Conservation (phyloP, 2,113 vertebrate genomes). For the Oxygymnocypris stewartii region DNA sequence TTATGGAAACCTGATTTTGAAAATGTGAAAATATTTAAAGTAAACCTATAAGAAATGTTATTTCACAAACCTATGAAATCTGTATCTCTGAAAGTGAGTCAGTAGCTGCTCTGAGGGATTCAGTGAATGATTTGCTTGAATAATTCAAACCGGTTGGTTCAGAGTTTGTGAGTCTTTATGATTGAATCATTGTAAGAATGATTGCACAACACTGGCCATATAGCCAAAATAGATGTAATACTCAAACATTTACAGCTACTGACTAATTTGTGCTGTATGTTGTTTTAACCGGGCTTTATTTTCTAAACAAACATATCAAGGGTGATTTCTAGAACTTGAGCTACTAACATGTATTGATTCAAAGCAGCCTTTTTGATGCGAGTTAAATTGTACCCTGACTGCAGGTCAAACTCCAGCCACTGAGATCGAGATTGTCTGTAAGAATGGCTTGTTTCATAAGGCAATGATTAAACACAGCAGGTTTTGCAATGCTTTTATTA, state of each 20-base stretch:
- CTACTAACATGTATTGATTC: neutral
- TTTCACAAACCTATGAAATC: neutral
- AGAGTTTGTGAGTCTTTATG: neutral
- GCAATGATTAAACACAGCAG: conserved; percentile 24
- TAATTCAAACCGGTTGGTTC: neutral
- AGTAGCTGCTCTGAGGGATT: neutral
- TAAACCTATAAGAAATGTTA: neutral
- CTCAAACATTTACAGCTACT: neutral
- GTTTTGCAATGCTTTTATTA: conserved; percentile 39
- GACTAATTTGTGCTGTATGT: neutral
- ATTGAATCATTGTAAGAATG: neutral
- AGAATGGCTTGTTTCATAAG: neutral
- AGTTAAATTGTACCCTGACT: conserved; percentile 8
- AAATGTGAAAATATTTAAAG: neutral
- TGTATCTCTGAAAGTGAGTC: neutral
- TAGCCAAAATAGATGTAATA: neutral
- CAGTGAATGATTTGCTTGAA: neutral
- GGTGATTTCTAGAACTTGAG: neutral
- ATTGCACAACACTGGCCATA: neutral
- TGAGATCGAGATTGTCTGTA: neutral
- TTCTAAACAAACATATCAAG: neutral
- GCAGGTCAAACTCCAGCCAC: conserved; percentile 31
- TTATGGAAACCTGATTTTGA: too few species aligned
- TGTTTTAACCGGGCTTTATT: neutral
- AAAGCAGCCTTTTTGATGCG: neutral